Base-by-base conservation (phyloP, 1,140 invertebrate genomes). In the Nilaparvata lugens region DNA sequence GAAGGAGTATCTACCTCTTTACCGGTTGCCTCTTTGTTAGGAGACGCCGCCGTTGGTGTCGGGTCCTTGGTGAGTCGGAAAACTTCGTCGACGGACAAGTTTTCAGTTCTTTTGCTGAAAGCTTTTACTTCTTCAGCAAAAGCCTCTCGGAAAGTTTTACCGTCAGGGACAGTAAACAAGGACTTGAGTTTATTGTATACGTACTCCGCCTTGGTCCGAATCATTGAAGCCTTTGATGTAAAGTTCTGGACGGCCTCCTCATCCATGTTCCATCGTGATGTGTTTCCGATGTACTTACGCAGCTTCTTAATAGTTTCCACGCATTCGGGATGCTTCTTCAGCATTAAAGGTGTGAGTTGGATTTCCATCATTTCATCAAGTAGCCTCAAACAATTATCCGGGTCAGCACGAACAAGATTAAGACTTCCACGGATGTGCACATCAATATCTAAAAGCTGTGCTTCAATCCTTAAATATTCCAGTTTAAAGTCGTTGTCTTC, bases 281-380 rank as follows among this genome's bases (percentile, higher is more conserved):
- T 71, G 70, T 91, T 91, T 19, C 89, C 89, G 38, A 90, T 79
- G 71, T 71, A 71, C 21, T 61, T 61, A 25, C 56, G 62, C 59
- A 77, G 73, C 62, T 83, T 80, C 65, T 85, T 85, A 25, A 89
- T 77, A 1, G 85, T 92, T 67, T 89, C 84, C 56, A 94, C 81
- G 60, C 90, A 82, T 57, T 86, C 81, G 0, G 91, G 86, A 76
- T 94, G 88, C 66, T 93, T 93, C 66, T 92, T 83, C 24, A 95
- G 72, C 86, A 93, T 91, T 2, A 93, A 68, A 18, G 84, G 79
- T 61, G 83, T 85, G 9, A 93, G 71, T 14, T 86, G 76, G 45
- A 92, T 70, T 11, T 81, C 77, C 68, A 82, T 72, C 51, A 86
- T 72, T 62, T 79, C 78, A 58, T 83, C 79, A 75, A 87, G 78